phyloP scores from a whole-genome alignment of 2,113 vertebrate species.

The Sapayoa aenigma region DNA sequence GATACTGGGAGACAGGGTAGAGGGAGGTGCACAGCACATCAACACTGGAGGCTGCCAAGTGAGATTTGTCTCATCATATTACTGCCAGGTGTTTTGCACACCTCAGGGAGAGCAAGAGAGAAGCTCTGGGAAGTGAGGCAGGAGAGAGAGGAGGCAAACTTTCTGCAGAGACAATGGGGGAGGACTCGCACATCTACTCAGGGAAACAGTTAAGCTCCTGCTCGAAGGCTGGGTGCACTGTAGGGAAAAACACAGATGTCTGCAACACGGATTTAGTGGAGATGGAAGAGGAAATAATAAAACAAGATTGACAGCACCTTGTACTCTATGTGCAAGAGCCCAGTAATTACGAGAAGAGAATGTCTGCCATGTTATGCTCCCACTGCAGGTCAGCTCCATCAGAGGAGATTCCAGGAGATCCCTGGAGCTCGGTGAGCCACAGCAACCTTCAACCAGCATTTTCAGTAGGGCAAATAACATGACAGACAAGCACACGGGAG shows the following conservation, averaged over 20 bases:
- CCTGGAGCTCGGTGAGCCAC: neutral
- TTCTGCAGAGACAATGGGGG: neutral
- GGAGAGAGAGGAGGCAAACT: neutral
- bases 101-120: neutral
- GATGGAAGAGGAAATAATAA: neutral
- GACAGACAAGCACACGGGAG: neutral
- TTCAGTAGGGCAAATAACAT: neutral
- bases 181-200: neutral
- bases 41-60: constrained; percentile 38
- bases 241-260: neutral
- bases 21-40: constrained; percentile 27
- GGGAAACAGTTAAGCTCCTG: neutral
- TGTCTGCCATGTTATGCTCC: neutral
- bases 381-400: neutral
- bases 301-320: neutral
- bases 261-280: neutral
- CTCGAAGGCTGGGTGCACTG: neutral
- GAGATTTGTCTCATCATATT: constrained; percentile 24
- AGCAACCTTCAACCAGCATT: neutral
- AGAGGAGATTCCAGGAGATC: neutral
- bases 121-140: neutral
- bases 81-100: constrained; percentile 41
- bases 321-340: neutral
- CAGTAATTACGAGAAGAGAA: neutral
- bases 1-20: neutral